Percentiles rank a stretch among this genome's conserved stretches.
These are phyloP conservation scores for Apamea epomidion DNA, from an alignment of 2,888 invertebrate species.

Conservation along the genomic window DNA sequence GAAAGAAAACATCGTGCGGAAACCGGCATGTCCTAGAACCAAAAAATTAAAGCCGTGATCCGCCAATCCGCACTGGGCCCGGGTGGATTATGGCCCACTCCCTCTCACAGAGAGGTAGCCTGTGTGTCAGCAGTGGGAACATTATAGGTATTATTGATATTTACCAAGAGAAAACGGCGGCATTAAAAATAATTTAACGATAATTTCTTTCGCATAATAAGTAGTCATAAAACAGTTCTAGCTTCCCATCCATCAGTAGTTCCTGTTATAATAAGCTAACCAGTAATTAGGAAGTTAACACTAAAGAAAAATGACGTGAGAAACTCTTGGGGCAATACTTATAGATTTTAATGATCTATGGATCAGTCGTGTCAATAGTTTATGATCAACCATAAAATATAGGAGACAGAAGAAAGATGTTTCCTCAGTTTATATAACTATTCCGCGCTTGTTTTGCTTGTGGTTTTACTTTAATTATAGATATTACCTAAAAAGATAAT, in stretches of 20 bases:
- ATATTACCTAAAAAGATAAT: neutral
- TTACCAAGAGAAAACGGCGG: neutral
- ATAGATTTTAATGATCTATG: conserved; percentile 10
- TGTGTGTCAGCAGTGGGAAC: neutral
- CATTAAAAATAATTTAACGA: neutral
- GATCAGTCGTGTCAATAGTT: neutral
- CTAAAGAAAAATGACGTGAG: conserved; percentile 24
- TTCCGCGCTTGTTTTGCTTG: neutral
- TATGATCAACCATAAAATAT: neutral
- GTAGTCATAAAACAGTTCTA: conserved; percentile 5
- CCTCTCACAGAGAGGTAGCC: neutral
- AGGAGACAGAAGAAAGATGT: neutral
- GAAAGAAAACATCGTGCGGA: neutral
- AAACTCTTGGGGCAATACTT: neutral
- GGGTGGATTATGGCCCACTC: too few relatives aligned
- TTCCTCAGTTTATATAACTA: neutral
- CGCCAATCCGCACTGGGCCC: neutral
- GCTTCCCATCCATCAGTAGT: conserved; percentile 14
- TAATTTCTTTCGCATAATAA: conserved; percentile 18
- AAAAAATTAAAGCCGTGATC: too few relatives aligned
- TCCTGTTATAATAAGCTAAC: conserved; percentile 14
- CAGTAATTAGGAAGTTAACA: conserved; percentile 33
- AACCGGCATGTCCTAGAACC: too few relatives aligned
- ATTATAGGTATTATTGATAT: neutral
- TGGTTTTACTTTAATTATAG: neutral